phyloP scores from a whole-genome alignment of 2,797 vertebrate species.

The Vireo griseus region DNA sequence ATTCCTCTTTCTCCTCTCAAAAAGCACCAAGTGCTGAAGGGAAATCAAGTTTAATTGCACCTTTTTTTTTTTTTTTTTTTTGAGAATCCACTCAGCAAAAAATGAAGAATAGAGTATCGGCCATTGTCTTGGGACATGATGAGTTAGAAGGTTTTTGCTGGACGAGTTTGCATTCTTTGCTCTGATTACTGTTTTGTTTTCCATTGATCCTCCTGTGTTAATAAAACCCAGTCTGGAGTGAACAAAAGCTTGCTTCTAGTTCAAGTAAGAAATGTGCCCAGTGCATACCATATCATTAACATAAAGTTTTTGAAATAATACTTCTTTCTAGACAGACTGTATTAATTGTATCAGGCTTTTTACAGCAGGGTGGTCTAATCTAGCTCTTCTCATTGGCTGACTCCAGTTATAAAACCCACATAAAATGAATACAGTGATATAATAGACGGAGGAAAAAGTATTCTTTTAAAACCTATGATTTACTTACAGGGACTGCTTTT shows the following conservation, averaged over 20 bases:
- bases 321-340: constrained; percentile 72
- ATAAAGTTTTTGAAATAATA: constrained; percentile 76
- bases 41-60: neutral
- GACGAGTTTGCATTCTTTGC: constrained; percentile 10
- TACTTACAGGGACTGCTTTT: constrained; percentile 76
- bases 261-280: constrained; percentile 67
- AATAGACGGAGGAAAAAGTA: constrained; percentile 58
- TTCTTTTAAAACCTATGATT: constrained; percentile 70
- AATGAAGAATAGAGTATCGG: neutral
- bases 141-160: constrained; percentile 19
- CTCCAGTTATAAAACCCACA: constrained; percentile 60
- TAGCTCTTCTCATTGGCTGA: constrained; percentile 45
- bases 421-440: constrained; percentile 51
- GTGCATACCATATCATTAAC: constrained; percentile 74
- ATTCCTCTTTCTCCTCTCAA: neutral
- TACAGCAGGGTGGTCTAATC: constrained; percentile 72
- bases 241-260: constrained; percentile 66
- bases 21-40: neutral
- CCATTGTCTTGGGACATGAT: neutral
- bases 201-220: constrained; percentile 59
- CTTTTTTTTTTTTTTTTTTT: neutral
- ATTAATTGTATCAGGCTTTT: constrained; percentile 72
- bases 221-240: constrained; percentile 70
- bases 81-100: neutral
- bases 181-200: constrained; percentile 56